phyloP scores from a whole-genome alignment of 1,140 invertebrate genomes.

The Dendroctonus valens region DNA sequence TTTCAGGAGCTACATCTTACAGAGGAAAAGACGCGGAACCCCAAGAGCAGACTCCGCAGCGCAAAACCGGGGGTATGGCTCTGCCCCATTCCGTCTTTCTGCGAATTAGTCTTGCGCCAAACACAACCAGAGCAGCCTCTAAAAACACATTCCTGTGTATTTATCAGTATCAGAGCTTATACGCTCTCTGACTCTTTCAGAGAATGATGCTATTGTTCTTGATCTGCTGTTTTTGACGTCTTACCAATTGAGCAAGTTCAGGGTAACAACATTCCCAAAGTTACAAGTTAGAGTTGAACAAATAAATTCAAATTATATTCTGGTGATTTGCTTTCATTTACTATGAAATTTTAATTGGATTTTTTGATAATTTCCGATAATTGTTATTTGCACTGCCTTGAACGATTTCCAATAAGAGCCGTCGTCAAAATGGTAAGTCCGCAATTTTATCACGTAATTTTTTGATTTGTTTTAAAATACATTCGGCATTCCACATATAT shows the following conservation, averaged over 20 bases:
- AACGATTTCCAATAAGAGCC: no score
- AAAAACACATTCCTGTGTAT: constrained; percentile 39
- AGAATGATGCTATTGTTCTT: constrained; percentile 31
- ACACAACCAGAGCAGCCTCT: constrained; percentile 32
- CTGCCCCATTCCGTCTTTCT: constrained; percentile 19
- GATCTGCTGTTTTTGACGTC: constrained; percentile 16
- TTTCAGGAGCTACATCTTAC: constrained; percentile 21
- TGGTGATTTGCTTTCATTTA: no score
- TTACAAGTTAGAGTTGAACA: no score
- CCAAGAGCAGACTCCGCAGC: constrained; percentile 31
- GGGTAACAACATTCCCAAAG: no score
- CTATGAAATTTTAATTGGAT: no score
- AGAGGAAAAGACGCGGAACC: constrained; percentile 23
- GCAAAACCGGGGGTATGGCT: constrained; percentile 34
- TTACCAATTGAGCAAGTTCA: not conserved
- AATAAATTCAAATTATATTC: no score
- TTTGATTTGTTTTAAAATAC: no score
- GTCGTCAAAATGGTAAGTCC: no score
- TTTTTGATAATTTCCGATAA: no score
- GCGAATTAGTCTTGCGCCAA: constrained; percentile 41
- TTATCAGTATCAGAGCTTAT: constrained; percentile 30
- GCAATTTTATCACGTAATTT: no score
- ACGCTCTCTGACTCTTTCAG: constrained; percentile 25
- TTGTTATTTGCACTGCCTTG: no score
- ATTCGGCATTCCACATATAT: no score